Evolutionary conservation across 2,797 vertebrate genomes (phyloP), one percentile per base, ranked within the genome.

Genomic region (Melanotaenia pygmaea): DNA sequence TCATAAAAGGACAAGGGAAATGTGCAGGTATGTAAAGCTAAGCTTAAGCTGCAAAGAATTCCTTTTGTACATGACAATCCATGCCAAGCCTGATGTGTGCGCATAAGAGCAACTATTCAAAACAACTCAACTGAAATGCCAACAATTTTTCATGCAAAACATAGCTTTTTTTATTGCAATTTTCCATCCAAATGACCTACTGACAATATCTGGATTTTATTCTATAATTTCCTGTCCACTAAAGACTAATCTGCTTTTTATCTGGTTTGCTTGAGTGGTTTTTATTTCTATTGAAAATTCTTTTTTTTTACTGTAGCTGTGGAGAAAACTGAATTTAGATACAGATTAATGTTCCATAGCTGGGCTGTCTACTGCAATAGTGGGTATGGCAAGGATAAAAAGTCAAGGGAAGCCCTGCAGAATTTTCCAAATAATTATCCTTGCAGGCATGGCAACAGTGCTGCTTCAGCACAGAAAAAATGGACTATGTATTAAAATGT

Each of bases 391-490:
- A 69, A 72, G 78, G 67, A 86, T 83, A 64, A 87, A 79, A 86
- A 77, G 70, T 32, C 54, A 62, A 72, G 65, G 79, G 73, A 83
- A 85, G 84, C 72, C 77, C 83, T 85, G 70, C 51, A 74, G 51
- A 76, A 80, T 67, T 77, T 76, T 68, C 51, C 40, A 65, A 75
- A 62, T 45, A 68, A 59, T 66, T 67, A 3, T 57, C 69, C 77
- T 75, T 2, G 12, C 50, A 40, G 70, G 69, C 53, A 61, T 26
- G 75, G 71, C 35, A 72, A 66, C 45, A 71, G 22, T 30, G 64
- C 64, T 73, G 26, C 67, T 64, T 69, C 69, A 61, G 58, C 60
- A 34, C 64, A 43, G 37, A 47, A 38, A 58, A 62, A 63, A 47
- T 40, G 0, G 11, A 53, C 58, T 34, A 61, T 61, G 66, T 54